Evolutionary conservation across 2,888 invertebrate species (phyloP).

Genomic region (Rhagonycha fulva): DNA sequence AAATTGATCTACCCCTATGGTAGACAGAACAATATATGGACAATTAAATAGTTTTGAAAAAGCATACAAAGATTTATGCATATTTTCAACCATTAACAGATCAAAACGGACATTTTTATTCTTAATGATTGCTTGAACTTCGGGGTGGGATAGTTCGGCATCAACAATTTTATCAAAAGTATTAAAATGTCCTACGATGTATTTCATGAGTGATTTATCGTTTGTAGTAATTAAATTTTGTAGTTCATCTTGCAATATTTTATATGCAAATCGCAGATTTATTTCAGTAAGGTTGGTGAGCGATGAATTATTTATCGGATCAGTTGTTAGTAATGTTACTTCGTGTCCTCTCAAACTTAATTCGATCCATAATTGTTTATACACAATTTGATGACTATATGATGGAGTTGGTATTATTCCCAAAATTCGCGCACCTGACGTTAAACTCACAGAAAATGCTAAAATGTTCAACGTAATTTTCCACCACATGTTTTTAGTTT

Average conservation of each 20-base stretch:
- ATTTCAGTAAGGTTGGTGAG: conserved; percentile 53
- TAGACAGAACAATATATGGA: neutral
- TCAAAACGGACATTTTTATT: neutral
- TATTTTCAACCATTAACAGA: neutral
- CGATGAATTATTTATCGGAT: conserved; percentile 50
- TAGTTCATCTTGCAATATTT: neutral
- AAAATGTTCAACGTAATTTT: neutral
- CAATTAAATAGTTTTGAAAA: neutral
- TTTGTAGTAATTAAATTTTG: neutral
- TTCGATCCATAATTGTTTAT: conserved; percentile 53
- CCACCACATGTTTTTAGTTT: neutral
- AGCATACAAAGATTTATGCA: neutral
- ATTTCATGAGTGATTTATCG: neutral
- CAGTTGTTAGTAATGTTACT: conserved; percentile 53
- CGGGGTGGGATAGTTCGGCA: neutral
- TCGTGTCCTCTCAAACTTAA: conserved; percentile 56
- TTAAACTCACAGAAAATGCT: neutral
- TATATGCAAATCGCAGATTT: conserved; percentile 40
- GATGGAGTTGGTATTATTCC: conserved; percentile 53
- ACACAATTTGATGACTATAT: conserved; percentile 57
- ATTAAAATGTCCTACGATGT: neutral
- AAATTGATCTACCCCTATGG: neutral
- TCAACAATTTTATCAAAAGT: neutral
- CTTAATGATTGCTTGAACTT: neutral
- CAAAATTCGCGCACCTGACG: conserved; percentile 46